Base-by-base conservation (phyloP, 2,797 vertebrate genomes). In the Enteromius radiatus region DNA sequence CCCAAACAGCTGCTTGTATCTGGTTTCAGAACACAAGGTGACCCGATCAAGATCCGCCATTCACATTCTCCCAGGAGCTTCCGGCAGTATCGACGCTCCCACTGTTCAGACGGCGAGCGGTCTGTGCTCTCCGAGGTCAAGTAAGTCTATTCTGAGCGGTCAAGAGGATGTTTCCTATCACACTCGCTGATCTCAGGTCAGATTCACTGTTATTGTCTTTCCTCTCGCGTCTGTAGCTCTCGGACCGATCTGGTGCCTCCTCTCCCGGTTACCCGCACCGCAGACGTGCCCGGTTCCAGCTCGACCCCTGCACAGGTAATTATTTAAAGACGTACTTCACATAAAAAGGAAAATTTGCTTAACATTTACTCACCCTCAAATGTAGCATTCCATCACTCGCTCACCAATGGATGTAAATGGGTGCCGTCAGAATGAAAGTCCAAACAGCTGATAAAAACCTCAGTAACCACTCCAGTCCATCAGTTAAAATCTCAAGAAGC, bases 101-200 rank as follows among this genome's bases (percentile, higher is more conserved):
- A 96, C 90, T 96, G 95, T 70, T 97, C 96, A 0, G 96, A 97
- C 3, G 96, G 96, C 33, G 96, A 97, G 90, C 93, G 96, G 79
- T 97, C 96, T 0, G 95, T 97, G 65, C 93, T 97, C 52, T 96
- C 96, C 3, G 96, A 97, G 93, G 93, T 97, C 86, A 96, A 97
- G 96, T 96, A 93, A 10, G 96, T 93, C 49, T 31, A 33, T 47
- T 21, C 52, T 23, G 64, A 68, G 33, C 2, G 1, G 8, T 76
- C 74, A 61, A 56, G 9, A 7, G n/a, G 5, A 59, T 59, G 26
- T 38, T 28, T 19, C 4, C n/a, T 12, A 43, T 26, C 28, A 8
- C n/a, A 9, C 14, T 41, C n/a, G 33, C 33, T 26, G 61, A 19
- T 64, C 28, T 31, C 61, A 33, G 14, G 28, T 64, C 61, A 33